A percentile compares a stretch with the other conserved stretches of the same genome.
Conservation (phyloP, 2,888 invertebrate genomes). For the Dasypolia templi region DNA sequence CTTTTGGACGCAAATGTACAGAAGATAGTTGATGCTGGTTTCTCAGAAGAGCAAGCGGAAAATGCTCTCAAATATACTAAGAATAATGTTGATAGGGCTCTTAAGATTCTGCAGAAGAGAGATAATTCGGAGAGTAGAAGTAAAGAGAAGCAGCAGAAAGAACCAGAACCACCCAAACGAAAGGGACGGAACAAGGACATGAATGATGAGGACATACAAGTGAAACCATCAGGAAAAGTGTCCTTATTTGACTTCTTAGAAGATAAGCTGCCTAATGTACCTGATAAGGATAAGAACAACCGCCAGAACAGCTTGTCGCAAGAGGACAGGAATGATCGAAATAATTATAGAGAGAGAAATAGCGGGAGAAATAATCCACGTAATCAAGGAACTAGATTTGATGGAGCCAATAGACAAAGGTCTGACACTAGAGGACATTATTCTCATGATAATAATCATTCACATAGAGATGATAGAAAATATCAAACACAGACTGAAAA, state of each 20-base stretch:
- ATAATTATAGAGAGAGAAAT: constrained; percentile 81
- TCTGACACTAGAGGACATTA: constrained; percentile 81
- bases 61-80: constrained; percentile 93
- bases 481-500: constrained; percentile 88
- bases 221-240: constrained; percentile 95
- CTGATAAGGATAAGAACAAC: constrained; percentile 84
- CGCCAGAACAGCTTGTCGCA: constrained; percentile 76
- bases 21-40: constrained; percentile 95
- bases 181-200: constrained; percentile 87
- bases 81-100: constrained; percentile 94
- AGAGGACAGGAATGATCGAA: constrained; percentile 81
- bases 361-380: constrained; percentile 80
- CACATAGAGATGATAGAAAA: constrained; percentile 83
- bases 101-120: constrained; percentile 92
- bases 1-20: constrained; percentile 94
- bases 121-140: constrained; percentile 86
- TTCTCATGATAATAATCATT: constrained; percentile 81
- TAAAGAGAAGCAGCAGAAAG: constrained; percentile 85
- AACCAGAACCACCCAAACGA: constrained; percentile 85
- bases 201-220: constrained; percentile 90
- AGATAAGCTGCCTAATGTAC: constrained; percentile 93
- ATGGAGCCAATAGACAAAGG: constrained; percentile 77
- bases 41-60: constrained; percentile 94
- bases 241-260: constrained; percentile 96
- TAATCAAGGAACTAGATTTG: constrained; percentile 81